Evolutionary conservation across 1,140 invertebrate species (phyloP), one percentile per base, ranked within the genome.

Genomic region (Scaptomyza hsui): DNA sequence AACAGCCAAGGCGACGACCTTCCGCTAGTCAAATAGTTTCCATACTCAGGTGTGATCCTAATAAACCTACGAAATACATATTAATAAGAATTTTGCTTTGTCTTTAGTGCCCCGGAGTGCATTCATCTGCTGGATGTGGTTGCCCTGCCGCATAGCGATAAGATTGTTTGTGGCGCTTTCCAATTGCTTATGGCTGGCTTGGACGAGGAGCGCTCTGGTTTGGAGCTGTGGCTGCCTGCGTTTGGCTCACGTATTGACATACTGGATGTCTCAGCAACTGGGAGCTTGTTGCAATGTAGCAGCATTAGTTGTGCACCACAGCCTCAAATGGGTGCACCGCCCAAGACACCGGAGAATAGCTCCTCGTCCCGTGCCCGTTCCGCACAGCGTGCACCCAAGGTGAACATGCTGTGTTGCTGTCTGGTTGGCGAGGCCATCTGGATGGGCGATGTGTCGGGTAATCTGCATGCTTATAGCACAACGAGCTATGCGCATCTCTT

Each of bases 1-100:
- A 98, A 72, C 94, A 96, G 79, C 96, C 98, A 0, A 94, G 95
- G 45, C 91, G 91, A 42, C 93, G 98, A 29, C 98, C 98, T 0
- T 96, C 97, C 0, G 97, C 98, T 0, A 97, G 96, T 88, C 97
- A 99, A 91, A 96, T 99, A 35, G 97, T 99, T 10, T 96, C 96
- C 0, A 97, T 99, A 48, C 95, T 96, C 7, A 85, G 68, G 68
- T 71, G n/a, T n/a, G 18, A 13, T 26, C 18, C 10, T 2, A 10
- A 6, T 18, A 10, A 3, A 2, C 0, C 4, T 1, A 0, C 3
- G 16, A 12, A 2, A 10, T 12, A 24, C 24, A 24, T 35, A 26
- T 15, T 4, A 4, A 41, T 13, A 4, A 9, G 12, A 53, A 37
- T 56, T 7, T 1, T 0, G 51, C 49, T 16, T 7, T 1, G 0